These are phyloP conservation scores for Lepidonotus clava DNA, from an alignment of 2,888 invertebrate species.

Conservation along the genomic window DNA sequence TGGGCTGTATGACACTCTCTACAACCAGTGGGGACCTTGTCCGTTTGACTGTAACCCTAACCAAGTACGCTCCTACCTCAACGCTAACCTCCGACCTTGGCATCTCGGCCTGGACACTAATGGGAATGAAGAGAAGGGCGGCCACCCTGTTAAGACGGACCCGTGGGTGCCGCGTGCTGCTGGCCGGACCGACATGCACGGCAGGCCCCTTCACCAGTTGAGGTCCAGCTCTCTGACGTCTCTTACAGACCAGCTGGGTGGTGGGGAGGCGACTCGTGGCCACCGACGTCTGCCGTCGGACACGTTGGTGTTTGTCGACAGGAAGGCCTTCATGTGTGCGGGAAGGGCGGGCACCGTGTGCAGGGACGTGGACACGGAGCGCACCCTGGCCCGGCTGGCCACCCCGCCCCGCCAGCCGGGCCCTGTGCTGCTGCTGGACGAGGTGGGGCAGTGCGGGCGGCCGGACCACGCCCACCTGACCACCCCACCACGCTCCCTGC, in stretches of 20 bases:
- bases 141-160: background rate
- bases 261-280: background rate
- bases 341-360: background rate
- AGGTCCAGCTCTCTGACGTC: slow-evolving; percentile 20
- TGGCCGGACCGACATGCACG: background rate
- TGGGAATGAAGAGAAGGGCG: background rate
- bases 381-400: slow-evolving; percentile 50
- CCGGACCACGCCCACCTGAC: no score
- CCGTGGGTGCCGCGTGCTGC: slow-evolving; percentile 21
- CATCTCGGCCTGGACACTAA: no score
- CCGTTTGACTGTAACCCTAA: no score
- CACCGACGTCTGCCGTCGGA: slow-evolving; percentile 23
- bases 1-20: background rate
- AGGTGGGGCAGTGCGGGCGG: no score
- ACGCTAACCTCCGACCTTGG: background rate
- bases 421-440: no score
- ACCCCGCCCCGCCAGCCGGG: slow-evolving; percentile 59
- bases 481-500: slow-evolving; percentile 51
- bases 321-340: slow-evolving; percentile 54
- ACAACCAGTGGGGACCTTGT: background rate
- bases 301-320: slow-evolving; percentile 53
- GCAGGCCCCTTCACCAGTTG: background rate
- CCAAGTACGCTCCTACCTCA: background rate
- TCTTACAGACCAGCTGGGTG: background rate
- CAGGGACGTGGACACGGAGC: slow-evolving; percentile 1